A percentile compares a stretch with the other conserved stretches of the same genome.
These are phyloP conservation scores for Diglossa cyanea DNA, from an alignment of 2,797 vertebrate species.

Conservation along the genomic window DNA sequence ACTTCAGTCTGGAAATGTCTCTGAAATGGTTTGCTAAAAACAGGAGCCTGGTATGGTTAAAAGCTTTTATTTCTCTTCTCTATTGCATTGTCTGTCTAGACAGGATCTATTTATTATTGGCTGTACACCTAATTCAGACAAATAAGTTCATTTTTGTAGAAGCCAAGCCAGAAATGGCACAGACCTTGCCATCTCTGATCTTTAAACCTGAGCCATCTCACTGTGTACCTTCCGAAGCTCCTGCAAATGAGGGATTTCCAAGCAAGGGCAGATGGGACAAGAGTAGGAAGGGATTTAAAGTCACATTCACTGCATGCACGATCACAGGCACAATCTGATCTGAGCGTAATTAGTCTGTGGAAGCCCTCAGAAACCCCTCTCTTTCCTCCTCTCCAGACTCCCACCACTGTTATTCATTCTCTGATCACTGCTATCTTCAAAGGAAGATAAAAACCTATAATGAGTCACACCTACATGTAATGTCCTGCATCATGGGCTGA, in stretches of 20 bases:
- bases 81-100: constrained; percentile 56
- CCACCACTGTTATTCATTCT: background rate
- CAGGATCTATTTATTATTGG: constrained; percentile 52
- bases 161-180: constrained; percentile 13
- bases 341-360: background rate
- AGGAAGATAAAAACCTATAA: background rate
- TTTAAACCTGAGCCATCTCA: background rate
- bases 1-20: background rate
- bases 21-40: background rate
- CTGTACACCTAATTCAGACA: constrained; percentile 33
- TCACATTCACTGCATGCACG: background rate
- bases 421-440: background rate
- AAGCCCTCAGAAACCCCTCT: background rate
- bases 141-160: constrained; percentile 24
- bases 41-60: background rate
- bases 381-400: background rate
- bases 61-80: constrained; percentile 6
- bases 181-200: background rate
- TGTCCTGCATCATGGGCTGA: background rate
- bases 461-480: background rate
- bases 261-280: background rate
- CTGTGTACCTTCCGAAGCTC: background rate
- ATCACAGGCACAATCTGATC: background rate
- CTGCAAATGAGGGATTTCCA: background rate
- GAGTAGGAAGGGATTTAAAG: background rate